phyloP scores from a whole-genome alignment of 2,888 invertebrate species.

The Pachymerium ferrugineum region DNA sequence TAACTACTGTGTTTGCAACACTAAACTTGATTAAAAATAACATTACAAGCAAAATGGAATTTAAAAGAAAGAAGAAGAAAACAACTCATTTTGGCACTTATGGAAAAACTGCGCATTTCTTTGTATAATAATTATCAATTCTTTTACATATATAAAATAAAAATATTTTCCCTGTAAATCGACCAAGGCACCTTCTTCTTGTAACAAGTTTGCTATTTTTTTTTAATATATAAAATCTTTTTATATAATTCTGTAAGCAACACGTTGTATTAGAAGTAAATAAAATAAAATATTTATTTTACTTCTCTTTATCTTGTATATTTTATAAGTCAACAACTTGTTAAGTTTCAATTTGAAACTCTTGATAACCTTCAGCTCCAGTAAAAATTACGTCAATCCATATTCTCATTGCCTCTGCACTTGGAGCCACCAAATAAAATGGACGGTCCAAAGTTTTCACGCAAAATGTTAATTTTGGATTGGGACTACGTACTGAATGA shows the following conservation, averaged over 20 bases:
- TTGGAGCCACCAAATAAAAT: conserved; percentile 87
- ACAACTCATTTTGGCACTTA: background rate
- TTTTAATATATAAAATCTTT: too few species aligned
- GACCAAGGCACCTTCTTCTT: background rate
- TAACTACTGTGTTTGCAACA: background rate
- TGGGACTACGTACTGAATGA: conserved; percentile 83
- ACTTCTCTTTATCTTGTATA: too few species aligned
- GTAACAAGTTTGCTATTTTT: too few species aligned
- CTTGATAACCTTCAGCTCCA: conserved; percentile 82
- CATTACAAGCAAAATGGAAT: background rate
- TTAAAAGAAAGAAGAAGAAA: background rate
- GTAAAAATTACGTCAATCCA: conserved; percentile 96
- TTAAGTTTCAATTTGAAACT: conserved; percentile 52
- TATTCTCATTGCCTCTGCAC: conserved; percentile 87
- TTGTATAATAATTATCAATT: background rate
- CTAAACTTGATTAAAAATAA: too few species aligned
- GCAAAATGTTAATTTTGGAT: conserved; percentile 85
- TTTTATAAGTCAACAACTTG: background rate
- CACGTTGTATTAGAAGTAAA: background rate
- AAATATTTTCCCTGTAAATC: background rate
- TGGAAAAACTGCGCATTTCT: too few species aligned
- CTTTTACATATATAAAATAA: background rate
- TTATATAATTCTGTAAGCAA: background rate
- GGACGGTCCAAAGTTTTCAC: conserved; percentile 85
- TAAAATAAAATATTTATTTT: too few species aligned